Evolutionary conservation across 2,113 vertebrate species (phyloP), one percentile per base, ranked within the genome.

Genomic region (Crotalus viridis): DNA sequence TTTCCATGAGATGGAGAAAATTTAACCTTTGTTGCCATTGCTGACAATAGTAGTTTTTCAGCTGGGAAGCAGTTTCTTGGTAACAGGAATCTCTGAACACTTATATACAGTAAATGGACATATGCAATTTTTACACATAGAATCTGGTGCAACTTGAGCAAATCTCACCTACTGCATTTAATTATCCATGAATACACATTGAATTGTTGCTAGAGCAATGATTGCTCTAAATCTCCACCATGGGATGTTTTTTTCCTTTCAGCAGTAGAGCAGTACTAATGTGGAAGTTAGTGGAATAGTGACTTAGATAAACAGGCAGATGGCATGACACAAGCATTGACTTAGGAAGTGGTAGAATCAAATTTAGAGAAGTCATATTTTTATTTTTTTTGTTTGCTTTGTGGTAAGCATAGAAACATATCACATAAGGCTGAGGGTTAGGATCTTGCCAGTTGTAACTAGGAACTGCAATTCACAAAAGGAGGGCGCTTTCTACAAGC

Each of bases 401-500:
- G n/a, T 7, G 6, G 69, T 81, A 81, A 21, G 1, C 33, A n/a
- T 24, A 59, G 88, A 51, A 85, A 39, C 17, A 81, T 21, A 26
- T 7, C 43, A 81, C 13, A 4, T 57, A 55, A 33, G 33, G 51
- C 52, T 43, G 7, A 64, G 10, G 43, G 2, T 10, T 48, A 81
- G 12, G 28, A 69, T 21, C 26, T 90, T 56, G 74, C 85, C 10
- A n/a, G 33, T 43, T 89, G 46, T 89, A 86, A 19, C 28, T 3
- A 59, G 4, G 74, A 61, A 7, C 46, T 86, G 28, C 22, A 26
- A 8, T 85, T 86, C 43, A 52, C 59, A 93, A 86, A 74, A 86
- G 91, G 19, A 81, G 61, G 33, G 55, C 39, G 46, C 56, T 86
- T 93, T 56, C 0, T 95, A 87, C 88, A 95, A 90, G 93, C 91